Evolutionary conservation across 1,140 invertebrate species (phyloP).

Genomic region (Ips nitidus): DNA sequence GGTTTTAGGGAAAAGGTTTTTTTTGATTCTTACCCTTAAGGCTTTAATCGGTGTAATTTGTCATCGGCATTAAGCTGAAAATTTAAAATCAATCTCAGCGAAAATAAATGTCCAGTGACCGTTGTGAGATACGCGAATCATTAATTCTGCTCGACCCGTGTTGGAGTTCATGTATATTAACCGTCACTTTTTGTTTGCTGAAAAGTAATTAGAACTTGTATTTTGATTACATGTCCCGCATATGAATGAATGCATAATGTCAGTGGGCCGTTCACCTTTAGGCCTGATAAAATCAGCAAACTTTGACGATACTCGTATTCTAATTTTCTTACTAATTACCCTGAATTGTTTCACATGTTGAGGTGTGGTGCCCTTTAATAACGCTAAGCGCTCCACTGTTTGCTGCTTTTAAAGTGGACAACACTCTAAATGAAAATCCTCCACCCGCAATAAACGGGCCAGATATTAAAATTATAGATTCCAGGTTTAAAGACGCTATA

Average conservation of each 20-base stretch:
- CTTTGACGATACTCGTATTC: conserved; percentile 34
- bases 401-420: not conserved
- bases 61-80: conserved; percentile 15
- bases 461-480: not conserved
- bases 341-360: conserved; percentile 36
- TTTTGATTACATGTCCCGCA: conserved; percentile 34
- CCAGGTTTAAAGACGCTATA: not conserved
- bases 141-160: conserved; percentile 19
- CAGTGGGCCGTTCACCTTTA: conserved; percentile 28
- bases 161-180: conserved; percentile 31
- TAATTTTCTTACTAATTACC: conserved; percentile 35
- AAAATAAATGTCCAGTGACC: conserved; percentile 14
- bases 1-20: not conserved
- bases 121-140: conserved; percentile 15
- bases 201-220: conserved; percentile 31
- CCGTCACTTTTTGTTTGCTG: conserved; percentile 31
- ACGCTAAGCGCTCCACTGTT: conserved; percentile 11
- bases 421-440: not conserved
- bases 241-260: conserved; percentile 36
- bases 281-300: conserved; percentile 36
- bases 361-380: conserved; percentile 38
- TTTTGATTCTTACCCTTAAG: not conserved
- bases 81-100: conserved; percentile 28
- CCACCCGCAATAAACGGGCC: not conserved
- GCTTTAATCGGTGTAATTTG: conserved; percentile 25